phyloP scores from a whole-genome alignment of 2,113 vertebrate species.

The Urocolius indicus region DNA sequence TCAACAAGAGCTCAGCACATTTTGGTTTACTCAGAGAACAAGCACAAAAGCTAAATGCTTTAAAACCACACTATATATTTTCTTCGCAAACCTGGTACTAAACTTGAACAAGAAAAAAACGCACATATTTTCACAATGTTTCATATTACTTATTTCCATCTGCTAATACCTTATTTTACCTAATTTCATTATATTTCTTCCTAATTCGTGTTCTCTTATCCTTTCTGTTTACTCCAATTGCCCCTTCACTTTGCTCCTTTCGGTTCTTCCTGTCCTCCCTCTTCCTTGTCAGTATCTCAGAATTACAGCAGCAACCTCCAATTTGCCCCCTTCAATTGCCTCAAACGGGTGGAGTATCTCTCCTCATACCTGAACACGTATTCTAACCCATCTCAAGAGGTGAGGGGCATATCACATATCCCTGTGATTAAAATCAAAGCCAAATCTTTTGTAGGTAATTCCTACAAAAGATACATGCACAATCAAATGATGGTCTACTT shows the following conservation, averaged over 20 bases:
- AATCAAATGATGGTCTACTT: neutral
- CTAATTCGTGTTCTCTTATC: neutral
- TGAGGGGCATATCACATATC: no score
- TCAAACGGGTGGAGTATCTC: neutral
- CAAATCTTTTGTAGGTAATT: neutral
- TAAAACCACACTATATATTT: neutral
- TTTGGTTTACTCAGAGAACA: neutral
- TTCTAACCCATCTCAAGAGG: neutral
- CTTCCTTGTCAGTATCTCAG: neutral
- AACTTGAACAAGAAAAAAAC: neutral
- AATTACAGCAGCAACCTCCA: neutral
- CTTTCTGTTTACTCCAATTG: neutral
- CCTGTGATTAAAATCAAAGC: neutral
- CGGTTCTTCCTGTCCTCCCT: neutral
- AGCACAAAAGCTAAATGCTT: neutral
- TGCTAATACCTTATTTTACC: neutral
- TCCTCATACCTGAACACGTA: rapidly evolving
- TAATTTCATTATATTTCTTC: neutral
- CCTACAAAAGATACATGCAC: neutral
- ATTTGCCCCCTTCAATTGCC: neutral
- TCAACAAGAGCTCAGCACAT: neutral
- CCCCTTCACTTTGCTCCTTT: neutral
- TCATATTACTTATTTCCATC: neutral
- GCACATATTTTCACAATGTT: neutral
- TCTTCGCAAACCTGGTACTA: neutral